Conservation (phyloP, 1,140 invertebrate genomes). For the Chelonus insularis region DNA sequence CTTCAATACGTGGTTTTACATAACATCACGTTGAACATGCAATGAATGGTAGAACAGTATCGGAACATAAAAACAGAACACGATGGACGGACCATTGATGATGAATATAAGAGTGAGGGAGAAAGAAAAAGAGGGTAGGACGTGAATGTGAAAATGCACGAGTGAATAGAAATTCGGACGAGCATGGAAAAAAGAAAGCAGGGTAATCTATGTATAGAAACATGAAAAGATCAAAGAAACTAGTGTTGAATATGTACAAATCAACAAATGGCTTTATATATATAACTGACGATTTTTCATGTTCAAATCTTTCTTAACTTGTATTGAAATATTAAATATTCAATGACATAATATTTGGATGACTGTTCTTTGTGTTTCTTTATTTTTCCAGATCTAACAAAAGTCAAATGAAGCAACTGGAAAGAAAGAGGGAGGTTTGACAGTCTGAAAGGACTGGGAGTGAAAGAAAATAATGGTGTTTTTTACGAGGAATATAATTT, state of each 20-base stretch:
- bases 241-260: neutral
- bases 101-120: neutral
- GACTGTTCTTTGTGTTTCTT: no score
- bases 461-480: slow-evolving; percentile 12
- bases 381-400: neutral
- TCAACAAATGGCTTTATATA: slow-evolving; percentile 6
- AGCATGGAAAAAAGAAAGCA: neutral
- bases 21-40: neutral
- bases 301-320: no score
- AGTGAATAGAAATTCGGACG: slow-evolving; percentile 11
- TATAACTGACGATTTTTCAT: slow-evolving; percentile 9
- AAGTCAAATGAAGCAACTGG: slow-evolving; percentile 7
- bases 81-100: neutral
- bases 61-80: neutral
- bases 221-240: neutral
- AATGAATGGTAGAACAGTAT: slow-evolving; percentile 14
- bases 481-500: neutral
- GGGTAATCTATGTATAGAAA: neutral
- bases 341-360: no score
- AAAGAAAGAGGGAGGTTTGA: neutral
- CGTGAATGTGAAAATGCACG: slow-evolving; percentile 10
- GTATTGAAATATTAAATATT: no score
- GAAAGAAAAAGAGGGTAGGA: no score
- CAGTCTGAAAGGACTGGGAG: slow-evolving; percentile 15
- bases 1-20: neutral